Evolutionary conservation across 2,888 invertebrate species (phyloP), one percentile per base, ranked within the genome.

Genomic region (Acrocyrtus sp.): DNA sequence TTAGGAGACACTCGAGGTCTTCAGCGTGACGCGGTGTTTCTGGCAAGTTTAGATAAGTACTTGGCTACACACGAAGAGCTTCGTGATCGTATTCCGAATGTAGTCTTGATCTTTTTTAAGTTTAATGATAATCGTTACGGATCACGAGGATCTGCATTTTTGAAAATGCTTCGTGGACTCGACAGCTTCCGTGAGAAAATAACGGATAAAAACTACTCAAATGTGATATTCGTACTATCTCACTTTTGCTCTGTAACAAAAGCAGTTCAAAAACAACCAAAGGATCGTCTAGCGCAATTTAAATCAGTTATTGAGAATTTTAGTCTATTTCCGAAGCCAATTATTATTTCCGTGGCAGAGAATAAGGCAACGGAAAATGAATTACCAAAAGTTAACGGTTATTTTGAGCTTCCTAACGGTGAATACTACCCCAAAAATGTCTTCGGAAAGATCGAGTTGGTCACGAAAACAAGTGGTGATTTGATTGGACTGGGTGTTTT

Each of bases 351-450:
- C 15, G 70, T 76, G 0, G 76, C 72, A 2, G 76, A 76, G 48
- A 76, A 76, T 48, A 74, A 70, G 45, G 22, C 69, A 15, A 15
- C 1, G 1, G 74, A 70, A 5, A 22, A 66, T 0, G 50, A 48
- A 0, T 41, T 76, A 0, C 65, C 57, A 3, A 66, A 60, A 39
- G 41, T 74, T 3, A 76, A 76, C 21, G 74, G 76, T 0, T 74
- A 68, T 19, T 58, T 27, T 22, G 60, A 72, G 45, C 48, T 75
- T 22, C 75, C 75, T 1, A 75, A 75, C 51, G 61, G 65, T 10
- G 75, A 75, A 5, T 69, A 54, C 41, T 75, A 75, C 43, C 73
- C 76, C 1, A 39, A 34, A 50, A 76, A 76, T 54, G 17, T 76
- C 4, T 72, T 70, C 45, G 63, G 66, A 8, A 70, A 74, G 41